Evolutionary conservation across 2,888 invertebrate species (phyloP).

Genomic region (Andricus quercusramuli): DNA sequence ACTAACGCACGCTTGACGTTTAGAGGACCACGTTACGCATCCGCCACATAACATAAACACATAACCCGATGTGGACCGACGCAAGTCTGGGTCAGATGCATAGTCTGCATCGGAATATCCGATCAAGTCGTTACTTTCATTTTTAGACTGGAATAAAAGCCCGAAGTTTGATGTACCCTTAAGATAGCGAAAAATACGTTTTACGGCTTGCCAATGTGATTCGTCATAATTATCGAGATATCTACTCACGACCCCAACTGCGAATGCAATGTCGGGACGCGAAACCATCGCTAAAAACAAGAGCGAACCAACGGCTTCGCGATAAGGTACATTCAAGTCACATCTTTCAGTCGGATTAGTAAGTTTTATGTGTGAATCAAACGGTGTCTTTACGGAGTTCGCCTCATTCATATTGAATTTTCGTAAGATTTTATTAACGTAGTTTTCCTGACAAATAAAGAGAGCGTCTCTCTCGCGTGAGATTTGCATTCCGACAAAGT

Average conservation of each 20-base stretch:
- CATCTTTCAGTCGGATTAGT: background rate
- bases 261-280: conserved; percentile 54
- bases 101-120: conserved; percentile 49
- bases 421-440: too few species aligned
- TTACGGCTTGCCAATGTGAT: conserved; percentile 55
- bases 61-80: background rate
- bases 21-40: conserved; percentile 56
- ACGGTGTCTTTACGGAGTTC: background rate
- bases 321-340: conserved; percentile 47
- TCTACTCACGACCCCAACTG: conserved; percentile 52
- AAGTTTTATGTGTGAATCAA: background rate
- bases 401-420: background rate
- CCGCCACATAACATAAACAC: conserved; percentile 46
- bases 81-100: background rate
- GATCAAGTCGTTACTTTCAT: conserved; percentile 16
- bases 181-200: conserved; percentile 51
- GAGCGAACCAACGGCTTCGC: conserved; percentile 57
- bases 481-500: too few species aligned
- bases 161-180: conserved; percentile 43
- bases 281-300: conserved; percentile 53
- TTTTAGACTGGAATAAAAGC: background rate
- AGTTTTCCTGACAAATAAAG: too few species aligned
- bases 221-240: conserved; percentile 48
- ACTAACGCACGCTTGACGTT: conserved; percentile 56
- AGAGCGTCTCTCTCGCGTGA: too few species aligned